Evolutionary conservation across 2,888 invertebrate species (phyloP).

Genomic region (Coelopa pilipes): DNA sequence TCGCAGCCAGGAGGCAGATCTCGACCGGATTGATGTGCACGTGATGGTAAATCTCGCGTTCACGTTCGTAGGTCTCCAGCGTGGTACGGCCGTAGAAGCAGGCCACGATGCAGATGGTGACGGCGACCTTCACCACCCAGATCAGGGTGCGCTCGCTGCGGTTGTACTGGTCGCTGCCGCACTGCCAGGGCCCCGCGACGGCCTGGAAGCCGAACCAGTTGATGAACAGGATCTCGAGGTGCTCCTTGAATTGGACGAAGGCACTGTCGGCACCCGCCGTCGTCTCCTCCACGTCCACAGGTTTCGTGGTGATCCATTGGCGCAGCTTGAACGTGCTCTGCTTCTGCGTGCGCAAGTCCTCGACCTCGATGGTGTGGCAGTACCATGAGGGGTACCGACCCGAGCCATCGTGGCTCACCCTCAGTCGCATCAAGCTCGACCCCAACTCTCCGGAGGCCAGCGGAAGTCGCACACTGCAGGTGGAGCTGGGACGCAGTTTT

Average conservation of each 20-base stretch:
- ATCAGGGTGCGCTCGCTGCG: constrained; percentile 45
- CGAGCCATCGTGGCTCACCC: constrained; percentile 46
- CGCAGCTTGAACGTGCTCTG: constrained; percentile 45
- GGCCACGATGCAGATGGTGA: constrained; percentile 37
- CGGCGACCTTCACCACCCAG: constrained; percentile 36
- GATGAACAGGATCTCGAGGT: constrained; percentile 21
- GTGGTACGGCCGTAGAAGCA: constrained; percentile 45
- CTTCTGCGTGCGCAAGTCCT: constrained; percentile 38
- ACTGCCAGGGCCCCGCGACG: constrained; percentile 42
- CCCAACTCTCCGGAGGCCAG: constrained; percentile 27
- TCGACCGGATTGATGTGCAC: constrained; percentile 27
- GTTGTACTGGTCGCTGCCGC: constrained; percentile 34
- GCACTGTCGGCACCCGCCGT: background rate
- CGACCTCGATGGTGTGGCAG: constrained; percentile 48
- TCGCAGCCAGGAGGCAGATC: no score
- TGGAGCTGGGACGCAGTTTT: constrained; percentile 39
- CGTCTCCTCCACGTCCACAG: constrained; percentile 11
- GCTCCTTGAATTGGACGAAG: constrained; percentile 9
- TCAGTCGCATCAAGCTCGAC: constrained; percentile 21
- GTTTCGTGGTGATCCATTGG: constrained; percentile 43
- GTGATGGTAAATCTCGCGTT: constrained; percentile 46
- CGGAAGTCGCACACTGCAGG: constrained; percentile 17
- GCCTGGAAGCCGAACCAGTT: constrained; percentile 46
- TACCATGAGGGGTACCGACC: constrained; percentile 56
- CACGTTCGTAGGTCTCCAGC: constrained; percentile 47